Conservation (phyloP, 2,113 vertebrate species). For the Poecile atricapillus region DNA sequence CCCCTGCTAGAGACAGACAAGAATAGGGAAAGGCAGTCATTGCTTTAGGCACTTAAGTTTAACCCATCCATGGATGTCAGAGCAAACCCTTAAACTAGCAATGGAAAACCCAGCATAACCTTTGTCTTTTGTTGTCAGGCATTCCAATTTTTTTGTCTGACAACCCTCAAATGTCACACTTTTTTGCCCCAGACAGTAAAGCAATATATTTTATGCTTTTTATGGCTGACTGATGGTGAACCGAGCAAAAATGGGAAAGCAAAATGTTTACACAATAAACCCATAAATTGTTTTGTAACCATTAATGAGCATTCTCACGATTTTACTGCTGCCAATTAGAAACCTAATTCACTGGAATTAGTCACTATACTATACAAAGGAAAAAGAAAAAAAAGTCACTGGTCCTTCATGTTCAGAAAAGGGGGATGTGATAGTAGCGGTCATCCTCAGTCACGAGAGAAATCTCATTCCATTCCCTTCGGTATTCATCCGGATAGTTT, state of each 20-base stretch:
- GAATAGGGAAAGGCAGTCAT: background rate
- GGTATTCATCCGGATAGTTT: conserved; percentile 66
- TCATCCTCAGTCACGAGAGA: conserved; percentile 78
- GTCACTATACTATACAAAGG: background rate
- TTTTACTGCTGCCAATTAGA: background rate
- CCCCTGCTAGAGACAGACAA: background rate
- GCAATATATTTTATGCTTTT: background rate
- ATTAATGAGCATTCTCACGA: background rate
- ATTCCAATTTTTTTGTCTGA: background rate
- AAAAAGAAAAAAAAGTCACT: background rate
- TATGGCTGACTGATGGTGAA: background rate
- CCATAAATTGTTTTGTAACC: background rate
- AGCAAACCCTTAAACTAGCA: background rate
- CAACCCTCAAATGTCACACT: background rate
- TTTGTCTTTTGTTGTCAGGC: background rate
- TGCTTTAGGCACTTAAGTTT: background rate
- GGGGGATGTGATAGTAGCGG: conserved; percentile 73
- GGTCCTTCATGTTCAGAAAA: conserved; percentile 53
- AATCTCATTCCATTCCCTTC: conserved; percentile 77
- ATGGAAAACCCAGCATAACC: background rate
- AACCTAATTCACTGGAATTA: background rate
- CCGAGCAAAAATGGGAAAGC: background rate
- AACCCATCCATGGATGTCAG: background rate
- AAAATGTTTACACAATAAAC: conserved; percentile 7
- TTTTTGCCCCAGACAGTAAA: background rate